A percentile compares a stretch with the other conserved stretches of the same genome.
Evolutionary conservation across 2,888 invertebrate genomes (phyloP).

Genomic region (Siphlonurus alternatus): DNA sequence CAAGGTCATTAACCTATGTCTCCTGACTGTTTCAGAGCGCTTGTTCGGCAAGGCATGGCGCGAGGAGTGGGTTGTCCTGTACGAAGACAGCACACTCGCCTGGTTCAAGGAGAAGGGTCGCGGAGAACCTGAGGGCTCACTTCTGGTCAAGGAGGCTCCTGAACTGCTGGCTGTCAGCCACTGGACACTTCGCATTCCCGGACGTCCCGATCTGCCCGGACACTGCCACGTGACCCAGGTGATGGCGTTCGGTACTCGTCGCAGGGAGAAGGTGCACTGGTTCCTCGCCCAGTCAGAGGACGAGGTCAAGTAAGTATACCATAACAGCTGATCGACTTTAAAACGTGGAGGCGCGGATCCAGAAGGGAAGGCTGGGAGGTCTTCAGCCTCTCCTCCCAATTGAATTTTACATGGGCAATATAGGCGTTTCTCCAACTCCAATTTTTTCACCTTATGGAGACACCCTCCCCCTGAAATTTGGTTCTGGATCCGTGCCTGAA

Average conservation of each 20-base stretch:
- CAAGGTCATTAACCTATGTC: too few relatives aligned
- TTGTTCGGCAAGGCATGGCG: conserved; percentile 67
- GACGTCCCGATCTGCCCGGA: conserved; percentile 50
- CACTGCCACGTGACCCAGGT: conserved; percentile 54
- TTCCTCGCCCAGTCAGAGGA: conserved; percentile 60
- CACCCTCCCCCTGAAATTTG: too few relatives aligned
- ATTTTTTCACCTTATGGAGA: too few relatives aligned
- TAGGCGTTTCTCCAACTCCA: too few relatives aligned
- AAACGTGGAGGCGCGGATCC: too few relatives aligned
- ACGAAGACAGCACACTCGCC: conserved; percentile 74
- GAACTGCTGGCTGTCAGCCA: conserved; percentile 66
- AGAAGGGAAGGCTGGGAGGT: too few relatives aligned
- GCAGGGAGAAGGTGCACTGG: conserved; percentile 60
- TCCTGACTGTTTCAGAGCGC: conserved; percentile 52
- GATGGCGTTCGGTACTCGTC: conserved; percentile 55
- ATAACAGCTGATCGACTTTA: too few relatives aligned
- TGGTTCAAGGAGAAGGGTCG: conserved; percentile 55
- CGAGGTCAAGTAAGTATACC: conserved; percentile 57
- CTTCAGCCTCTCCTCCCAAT: too few relatives aligned
- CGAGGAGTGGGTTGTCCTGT: conserved; percentile 68
- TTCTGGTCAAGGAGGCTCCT: conserved; percentile 57
- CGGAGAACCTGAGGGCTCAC: conserved; percentile 29
- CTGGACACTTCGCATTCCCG: conserved; percentile 62
- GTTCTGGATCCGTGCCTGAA: too few relatives aligned
- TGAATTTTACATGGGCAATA: too few relatives aligned